Base-by-base conservation (phyloP, 1,140 invertebrate species). In the Micrasema longulum region DNA sequence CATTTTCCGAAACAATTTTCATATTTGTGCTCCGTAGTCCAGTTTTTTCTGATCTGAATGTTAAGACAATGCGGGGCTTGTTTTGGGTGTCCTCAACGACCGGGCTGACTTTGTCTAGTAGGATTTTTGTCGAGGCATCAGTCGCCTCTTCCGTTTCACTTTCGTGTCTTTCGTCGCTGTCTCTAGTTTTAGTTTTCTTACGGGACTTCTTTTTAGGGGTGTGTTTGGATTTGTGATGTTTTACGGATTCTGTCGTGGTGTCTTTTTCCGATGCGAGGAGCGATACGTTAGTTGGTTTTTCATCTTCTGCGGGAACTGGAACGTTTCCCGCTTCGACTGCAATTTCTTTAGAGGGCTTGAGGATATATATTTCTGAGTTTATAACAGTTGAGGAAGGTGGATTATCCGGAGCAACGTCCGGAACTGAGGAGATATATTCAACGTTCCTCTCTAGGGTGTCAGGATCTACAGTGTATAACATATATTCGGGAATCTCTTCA, bases 11-110 rank as follows among this genome's bases (percentile, higher is more conserved):
- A 2, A 86, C 82, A 9, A 86, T 85, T 73, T 85, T 84, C 81
- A 85, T 81, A 48, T 83, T 85, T 55, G 78, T 81, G 52, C 71
- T 84, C 65, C 81, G 83, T 1, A 81, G 79, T 63, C 81, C 84
- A 14, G 80, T 80, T 72, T 86, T 86, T 63, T 86, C 84, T 10
- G 84, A 84, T 2, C 84, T 80, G 73, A 86, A 83, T 0, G 83
- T 86, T 14, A 86, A 74, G 4, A 86, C 84, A 48, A 86, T 86
- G 9, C 84, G 79, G 1, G 84, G 84, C 65, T 84, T 85, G n/a
- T 50, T 43, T 45, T 64, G 41, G 2, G 60, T 22, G 22, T 36
- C 60, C 12, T 45, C 60, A 31, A 22, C 23, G 9, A 12, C 0
- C 80, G 80, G 26, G 20, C 55, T 36, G 16, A 20, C 41, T 38